These are phyloP conservation scores for Galerucella calmariensis DNA, from an alignment of 2,888 invertebrate genomes.

Conservation along the genomic window DNA sequence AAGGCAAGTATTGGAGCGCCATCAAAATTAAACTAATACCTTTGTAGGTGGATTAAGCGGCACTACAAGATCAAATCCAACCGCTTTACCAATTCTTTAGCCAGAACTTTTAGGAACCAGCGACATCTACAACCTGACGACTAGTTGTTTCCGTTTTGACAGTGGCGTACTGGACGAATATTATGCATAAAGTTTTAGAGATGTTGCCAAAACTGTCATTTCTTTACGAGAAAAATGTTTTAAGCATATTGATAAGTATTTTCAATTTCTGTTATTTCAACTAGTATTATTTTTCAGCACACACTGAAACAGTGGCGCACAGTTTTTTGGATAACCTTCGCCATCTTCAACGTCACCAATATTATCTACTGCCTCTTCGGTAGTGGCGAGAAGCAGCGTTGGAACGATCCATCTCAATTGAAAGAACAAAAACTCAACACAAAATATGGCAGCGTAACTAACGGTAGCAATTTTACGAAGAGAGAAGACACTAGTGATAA, in stretches of 20 bases:
- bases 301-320: slow-evolving; percentile 77
- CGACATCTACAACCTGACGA: too few species aligned
- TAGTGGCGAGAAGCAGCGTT: slow-evolving; percentile 79
- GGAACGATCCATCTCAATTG: slow-evolving; percentile 71
- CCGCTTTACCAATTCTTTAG: too few species aligned
- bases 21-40: too few species aligned
- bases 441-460: slow-evolving; percentile 30
- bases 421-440: slow-evolving; percentile 33
- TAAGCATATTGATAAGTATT: not conserved
- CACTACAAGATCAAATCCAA: too few species aligned
- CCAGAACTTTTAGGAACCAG: too few species aligned
- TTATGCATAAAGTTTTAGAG: too few species aligned
- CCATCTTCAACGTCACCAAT: slow-evolving; percentile 75
- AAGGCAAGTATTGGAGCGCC: too few species aligned
- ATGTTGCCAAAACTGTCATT: too few species aligned
- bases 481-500: not conserved
- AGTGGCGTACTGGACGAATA: too few species aligned
- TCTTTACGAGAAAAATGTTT: not conserved
- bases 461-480: slow-evolving; percentile 5
- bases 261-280: too few species aligned
- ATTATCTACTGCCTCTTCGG: slow-evolving; percentile 76
- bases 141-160: too few species aligned
- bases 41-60: too few species aligned
- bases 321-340: slow-evolving; percentile 85
- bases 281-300: slow-evolving; percentile 66